These are phyloP conservation scores for Daptonema setosum DNA, from an alignment of 2,888 invertebrate genomes.

Conservation along the genomic window DNA sequence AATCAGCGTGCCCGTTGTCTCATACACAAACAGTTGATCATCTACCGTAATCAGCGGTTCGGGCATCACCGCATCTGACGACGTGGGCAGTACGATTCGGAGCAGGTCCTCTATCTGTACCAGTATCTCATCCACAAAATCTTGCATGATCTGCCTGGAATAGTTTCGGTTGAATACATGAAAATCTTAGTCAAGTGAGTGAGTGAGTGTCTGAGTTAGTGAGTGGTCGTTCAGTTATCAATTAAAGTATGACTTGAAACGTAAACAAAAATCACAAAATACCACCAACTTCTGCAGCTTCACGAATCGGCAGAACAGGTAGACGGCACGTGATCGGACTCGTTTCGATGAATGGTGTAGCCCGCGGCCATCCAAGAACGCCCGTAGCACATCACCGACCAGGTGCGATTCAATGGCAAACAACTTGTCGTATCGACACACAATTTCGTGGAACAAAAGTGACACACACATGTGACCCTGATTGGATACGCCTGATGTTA, in stretches of 20 bases:
- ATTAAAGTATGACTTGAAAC: background rate
- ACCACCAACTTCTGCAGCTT: conserved; percentile 34
- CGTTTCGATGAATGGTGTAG: conserved; percentile 31
- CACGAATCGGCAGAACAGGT: conserved; percentile 38
- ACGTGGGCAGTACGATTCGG: conserved; percentile 29
- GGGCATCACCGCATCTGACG: background rate
- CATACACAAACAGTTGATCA: conserved; percentile 39
- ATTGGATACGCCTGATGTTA: conserved; percentile 32
- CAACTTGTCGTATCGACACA: conserved; percentile 37
- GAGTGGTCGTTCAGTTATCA: too few relatives aligned
- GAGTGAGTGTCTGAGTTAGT: too few relatives aligned
- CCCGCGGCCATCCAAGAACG: conserved; percentile 36
- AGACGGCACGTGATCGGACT: conserved; percentile 36
- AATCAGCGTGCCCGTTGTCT: conserved; percentile 37
- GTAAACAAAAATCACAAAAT: conserved; percentile 11
- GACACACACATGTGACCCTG: conserved; percentile 33
- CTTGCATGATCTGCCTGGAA: conserved; percentile 29
- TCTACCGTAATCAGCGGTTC: conserved; percentile 30
- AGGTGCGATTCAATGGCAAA: conserved; percentile 33
- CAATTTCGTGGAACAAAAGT: conserved; percentile 35
- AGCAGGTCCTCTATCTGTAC: conserved; percentile 35
- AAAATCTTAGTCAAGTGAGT: too few relatives aligned
- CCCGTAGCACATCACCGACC: conserved; percentile 30
- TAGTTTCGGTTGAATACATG: background rate
- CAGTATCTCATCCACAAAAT: conserved; percentile 34